Evolutionary conservation across 2,113 vertebrate genomes (phyloP).

Genomic region (Anolis carolinensis): DNA sequence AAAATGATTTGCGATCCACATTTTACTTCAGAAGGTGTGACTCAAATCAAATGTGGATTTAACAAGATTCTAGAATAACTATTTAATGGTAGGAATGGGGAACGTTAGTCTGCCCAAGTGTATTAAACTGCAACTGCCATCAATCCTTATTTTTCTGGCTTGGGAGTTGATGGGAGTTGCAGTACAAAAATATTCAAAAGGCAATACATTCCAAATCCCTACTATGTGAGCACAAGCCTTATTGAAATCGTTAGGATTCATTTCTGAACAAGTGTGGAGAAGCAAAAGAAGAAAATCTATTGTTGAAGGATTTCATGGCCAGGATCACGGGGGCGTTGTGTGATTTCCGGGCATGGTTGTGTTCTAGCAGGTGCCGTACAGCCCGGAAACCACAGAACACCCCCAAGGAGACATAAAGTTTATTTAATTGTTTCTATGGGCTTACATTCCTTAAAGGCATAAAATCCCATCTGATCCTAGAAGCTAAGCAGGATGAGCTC

Average conservation of each 20-base stretch:
- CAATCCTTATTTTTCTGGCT: background rate
- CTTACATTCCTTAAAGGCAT: no score
- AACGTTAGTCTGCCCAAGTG: background rate
- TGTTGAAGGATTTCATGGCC: no score
- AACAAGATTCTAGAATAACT: background rate
- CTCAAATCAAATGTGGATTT: background rate
- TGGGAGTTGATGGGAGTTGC: background rate
- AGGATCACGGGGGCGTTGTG: no score
- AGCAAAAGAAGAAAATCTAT: background rate
- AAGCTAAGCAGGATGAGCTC: no score
- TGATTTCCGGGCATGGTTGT: no score
- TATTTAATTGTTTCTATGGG: background rate
- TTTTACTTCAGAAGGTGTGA: background rate
- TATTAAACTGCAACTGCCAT: background rate
- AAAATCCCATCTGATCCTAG: no score
- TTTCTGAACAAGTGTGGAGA: background rate
- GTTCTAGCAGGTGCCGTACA: no score
- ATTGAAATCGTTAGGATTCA: no score
- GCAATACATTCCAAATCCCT: no score
- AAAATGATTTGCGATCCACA: background rate
- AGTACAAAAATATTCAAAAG: background rate
- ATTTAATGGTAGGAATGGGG: background rate
- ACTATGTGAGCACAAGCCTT: no score
- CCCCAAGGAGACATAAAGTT: no score
- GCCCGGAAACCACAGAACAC: no score